These are phyloP conservation scores for Xylocopa sonorina DNA, from an alignment of 1,140 invertebrate species.

Conservation along the genomic window DNA sequence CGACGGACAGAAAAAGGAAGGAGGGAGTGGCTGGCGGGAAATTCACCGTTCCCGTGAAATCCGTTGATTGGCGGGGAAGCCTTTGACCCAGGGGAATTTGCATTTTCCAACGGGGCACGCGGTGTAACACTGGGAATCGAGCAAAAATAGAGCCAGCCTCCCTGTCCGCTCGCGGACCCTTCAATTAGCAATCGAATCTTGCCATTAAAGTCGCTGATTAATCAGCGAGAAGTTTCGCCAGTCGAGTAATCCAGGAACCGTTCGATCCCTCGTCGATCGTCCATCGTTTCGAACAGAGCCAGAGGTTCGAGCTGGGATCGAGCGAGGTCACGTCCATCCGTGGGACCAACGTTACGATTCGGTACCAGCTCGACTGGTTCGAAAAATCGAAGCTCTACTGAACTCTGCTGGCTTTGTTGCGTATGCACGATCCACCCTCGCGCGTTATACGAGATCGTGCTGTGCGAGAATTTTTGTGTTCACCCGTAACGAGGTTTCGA, in stretches of 20 bases:
- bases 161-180: neutral
- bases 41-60: neutral
- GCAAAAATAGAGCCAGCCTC: constrained; percentile 30
- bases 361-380: no score
- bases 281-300: no score
- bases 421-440: no score
- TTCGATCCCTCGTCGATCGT: constrained; percentile 16
- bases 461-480: no score
- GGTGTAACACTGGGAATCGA: constrained; percentile 32
- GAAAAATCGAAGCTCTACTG: no score
- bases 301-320: no score
- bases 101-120: neutral
- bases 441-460: no score
- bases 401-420: no score
- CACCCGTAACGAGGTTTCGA: no score
- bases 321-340: no score
- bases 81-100: constrained; percentile 21
- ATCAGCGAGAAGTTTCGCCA: constrained; percentile 36
- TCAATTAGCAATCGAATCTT: constrained; percentile 43
- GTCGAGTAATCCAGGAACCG: constrained; percentile 22
- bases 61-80: neutral
- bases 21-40: neutral
- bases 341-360: no score
- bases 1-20: neutral
- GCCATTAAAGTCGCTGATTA: constrained; percentile 35